A percentile compares a stretch with the other conserved stretches of the same genome.
Evolutionary conservation across 2,113 vertebrate species (phyloP).

Genomic region (Scolopax mira): DNA sequence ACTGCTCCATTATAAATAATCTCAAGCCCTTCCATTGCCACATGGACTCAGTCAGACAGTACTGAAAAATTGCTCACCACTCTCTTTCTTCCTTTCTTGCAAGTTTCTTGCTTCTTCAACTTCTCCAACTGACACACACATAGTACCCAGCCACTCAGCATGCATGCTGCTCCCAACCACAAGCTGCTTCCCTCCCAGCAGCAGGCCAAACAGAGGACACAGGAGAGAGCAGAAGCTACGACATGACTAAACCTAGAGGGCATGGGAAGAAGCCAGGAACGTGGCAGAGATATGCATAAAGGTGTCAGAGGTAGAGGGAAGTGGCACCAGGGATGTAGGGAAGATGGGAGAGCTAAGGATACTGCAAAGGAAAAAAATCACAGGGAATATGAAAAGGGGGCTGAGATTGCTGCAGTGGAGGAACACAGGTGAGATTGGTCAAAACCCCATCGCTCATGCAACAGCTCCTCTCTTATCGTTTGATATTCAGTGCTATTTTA

Average conservation of each 20-base stretch:
- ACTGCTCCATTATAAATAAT: not conserved
- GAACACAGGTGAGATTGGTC: not conserved
- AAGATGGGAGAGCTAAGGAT: not conserved
- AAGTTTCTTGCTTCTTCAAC: not conserved
- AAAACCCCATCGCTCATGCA: not conserved
- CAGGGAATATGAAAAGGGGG: not conserved
- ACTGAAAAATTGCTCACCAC: not conserved
- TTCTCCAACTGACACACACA: not conserved
- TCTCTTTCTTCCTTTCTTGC: not conserved
- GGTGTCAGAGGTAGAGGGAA: not conserved
- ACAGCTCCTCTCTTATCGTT: not conserved
- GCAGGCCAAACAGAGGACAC: accelerated
- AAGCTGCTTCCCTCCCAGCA: not conserved
- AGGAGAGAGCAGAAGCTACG: not conserved
- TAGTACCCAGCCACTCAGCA: not conserved
- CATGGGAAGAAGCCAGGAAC: not conserved
- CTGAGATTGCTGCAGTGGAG: not conserved
- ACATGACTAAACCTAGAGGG: not conserved
- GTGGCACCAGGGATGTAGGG: not conserved
- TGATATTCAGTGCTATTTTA: slow-evolving; percentile 26
- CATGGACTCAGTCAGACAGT: not conserved
- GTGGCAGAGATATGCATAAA: not conserved
- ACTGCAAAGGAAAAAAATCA: not conserved
- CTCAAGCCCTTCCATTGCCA: not conserved
- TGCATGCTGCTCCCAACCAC: not conserved